Conservation (phyloP, 1,140 invertebrate species). For the Muscidifurax raptorellus region DNA sequence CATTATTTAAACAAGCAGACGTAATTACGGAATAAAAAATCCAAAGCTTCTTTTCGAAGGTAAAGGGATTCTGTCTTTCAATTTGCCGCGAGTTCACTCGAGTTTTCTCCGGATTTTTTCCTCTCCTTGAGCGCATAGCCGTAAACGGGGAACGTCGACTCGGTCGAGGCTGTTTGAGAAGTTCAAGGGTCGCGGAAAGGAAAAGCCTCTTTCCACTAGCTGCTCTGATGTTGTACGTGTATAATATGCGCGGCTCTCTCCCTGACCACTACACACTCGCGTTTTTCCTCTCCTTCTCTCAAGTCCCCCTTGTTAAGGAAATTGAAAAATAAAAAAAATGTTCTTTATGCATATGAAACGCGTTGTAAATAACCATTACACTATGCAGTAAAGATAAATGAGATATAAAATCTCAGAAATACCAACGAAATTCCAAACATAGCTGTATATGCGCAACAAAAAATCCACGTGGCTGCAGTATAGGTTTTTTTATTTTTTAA, state of each 20-base stretch:
- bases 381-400: too few relatives aligned
- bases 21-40: not conserved
- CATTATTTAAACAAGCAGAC: not conserved
- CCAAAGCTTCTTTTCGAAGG: too few relatives aligned
- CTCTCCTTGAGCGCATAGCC: not conserved
- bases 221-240: not conserved
- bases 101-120: not conserved
- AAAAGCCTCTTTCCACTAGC: conserved; percentile 12
- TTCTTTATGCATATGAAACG: too few relatives aligned
- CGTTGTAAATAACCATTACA: too few relatives aligned
- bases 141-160: not conserved
- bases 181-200: conserved; percentile 31
- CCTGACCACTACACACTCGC: not conserved
- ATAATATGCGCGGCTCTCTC: conserved; percentile 46
- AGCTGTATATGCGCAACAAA: too few relatives aligned
- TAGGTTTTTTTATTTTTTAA: not conserved
- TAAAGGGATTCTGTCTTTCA: not conserved
- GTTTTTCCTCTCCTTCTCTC: not conserved
- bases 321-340: too few relatives aligned
- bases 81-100: not conserved
- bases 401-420: too few relatives aligned
- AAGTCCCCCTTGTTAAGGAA: too few relatives aligned
- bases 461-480: too few relatives aligned
- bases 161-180: conserved; percentile 28
- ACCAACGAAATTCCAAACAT: too few relatives aligned